Conservation (phyloP, 2,797 vertebrate genomes). For the Acomys russatus region DNA sequence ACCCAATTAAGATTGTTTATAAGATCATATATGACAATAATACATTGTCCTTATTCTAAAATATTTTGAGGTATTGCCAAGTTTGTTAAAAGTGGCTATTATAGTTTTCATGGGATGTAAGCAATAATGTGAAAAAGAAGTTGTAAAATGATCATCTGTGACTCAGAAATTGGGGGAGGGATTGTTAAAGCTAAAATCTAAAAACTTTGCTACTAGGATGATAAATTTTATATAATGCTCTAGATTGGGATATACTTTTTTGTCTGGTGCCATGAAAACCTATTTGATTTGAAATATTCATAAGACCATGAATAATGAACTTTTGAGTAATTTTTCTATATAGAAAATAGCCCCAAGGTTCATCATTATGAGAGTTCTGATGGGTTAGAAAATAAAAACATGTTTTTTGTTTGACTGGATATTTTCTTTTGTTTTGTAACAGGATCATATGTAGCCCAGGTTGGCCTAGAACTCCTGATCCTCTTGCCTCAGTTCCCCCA, state of each 20-base stretch:
- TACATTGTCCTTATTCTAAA: conserved; percentile 84
- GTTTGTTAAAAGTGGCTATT: conserved; percentile 86
- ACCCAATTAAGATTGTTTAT: conserved; percentile 88
- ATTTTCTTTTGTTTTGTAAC: background rate
- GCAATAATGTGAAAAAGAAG: conserved; percentile 87
- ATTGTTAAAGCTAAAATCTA: conserved; percentile 78
- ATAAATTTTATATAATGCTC: conserved; percentile 58
- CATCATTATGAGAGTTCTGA: conserved; percentile 60
- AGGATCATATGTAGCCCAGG: background rate
- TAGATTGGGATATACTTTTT: conserved; percentile 56
- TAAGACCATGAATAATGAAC: conserved; percentile 54
- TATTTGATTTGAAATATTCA: conserved; percentile 71
- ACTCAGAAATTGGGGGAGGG: conserved; percentile 74
- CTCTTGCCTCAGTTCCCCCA: background rate
- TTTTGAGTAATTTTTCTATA: conserved; percentile 50
- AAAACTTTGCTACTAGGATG: conserved; percentile 82
- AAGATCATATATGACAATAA: conserved; percentile 84
- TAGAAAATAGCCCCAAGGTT: conserved; percentile 37
- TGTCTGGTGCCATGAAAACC: conserved; percentile 65
- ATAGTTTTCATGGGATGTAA: conserved; percentile 82
- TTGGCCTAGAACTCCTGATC: background rate
- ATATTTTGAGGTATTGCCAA: conserved; percentile 86
- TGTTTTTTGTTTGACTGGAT: background rate
- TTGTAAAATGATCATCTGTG: conserved; percentile 75
- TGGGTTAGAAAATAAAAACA: conserved; percentile 55